A percentile compares a stretch with the other conserved stretches of the same genome.
Evolutionary conservation across 1,140 invertebrate genomes (phyloP).

Genomic region (Delia radicum): DNA sequence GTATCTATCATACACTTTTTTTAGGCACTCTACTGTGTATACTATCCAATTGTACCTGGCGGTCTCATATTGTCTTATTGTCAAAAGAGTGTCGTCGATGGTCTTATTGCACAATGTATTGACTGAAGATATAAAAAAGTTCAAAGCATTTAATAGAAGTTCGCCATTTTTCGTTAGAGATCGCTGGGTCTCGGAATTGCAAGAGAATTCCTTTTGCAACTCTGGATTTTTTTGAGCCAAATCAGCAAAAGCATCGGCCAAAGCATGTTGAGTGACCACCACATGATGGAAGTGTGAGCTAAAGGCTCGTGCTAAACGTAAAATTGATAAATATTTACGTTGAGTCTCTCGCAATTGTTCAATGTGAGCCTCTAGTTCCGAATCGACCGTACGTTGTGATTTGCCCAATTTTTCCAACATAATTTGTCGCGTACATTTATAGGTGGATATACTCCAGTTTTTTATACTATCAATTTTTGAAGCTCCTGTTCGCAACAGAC

Average conservation of each 20-base stretch:
- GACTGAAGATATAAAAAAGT: constrained; percentile 94
- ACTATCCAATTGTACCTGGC: constrained; percentile 76
- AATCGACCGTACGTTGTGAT: constrained; percentile 75
- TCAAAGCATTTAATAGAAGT: constrained; percentile 84
- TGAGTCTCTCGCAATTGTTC: constrained; percentile 91
- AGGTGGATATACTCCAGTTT: constrained; percentile 96
- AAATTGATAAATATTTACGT: constrained; percentile 85
- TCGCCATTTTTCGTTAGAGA: constrained; percentile 93
- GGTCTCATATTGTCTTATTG: constrained; percentile 89
- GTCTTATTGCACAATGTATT: constrained; percentile 95
- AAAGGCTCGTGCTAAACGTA: constrained; percentile 80
- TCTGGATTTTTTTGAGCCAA: constrained; percentile 92
- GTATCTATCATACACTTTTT: too few species aligned
- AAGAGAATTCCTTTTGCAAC: constrained; percentile 90
- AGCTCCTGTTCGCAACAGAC: constrained; percentile 64
- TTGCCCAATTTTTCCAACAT: constrained; percentile 94
- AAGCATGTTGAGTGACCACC: constrained; percentile 72
- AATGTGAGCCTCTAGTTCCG: constrained; percentile 90
- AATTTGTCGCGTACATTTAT: constrained; percentile 94
- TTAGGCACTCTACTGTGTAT: too few species aligned
- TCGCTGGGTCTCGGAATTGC: constrained; percentile 93
- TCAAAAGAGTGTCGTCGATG: constrained; percentile 93
- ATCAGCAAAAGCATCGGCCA: constrained; percentile 79
- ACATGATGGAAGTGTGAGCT: constrained; percentile 88
- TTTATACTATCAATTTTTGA: constrained; percentile 87